Evolutionary conservation across 2,797 vertebrate species (phyloP), one percentile per base, ranked within the genome.

Genomic region (Anisognathus igniventris): DNA sequence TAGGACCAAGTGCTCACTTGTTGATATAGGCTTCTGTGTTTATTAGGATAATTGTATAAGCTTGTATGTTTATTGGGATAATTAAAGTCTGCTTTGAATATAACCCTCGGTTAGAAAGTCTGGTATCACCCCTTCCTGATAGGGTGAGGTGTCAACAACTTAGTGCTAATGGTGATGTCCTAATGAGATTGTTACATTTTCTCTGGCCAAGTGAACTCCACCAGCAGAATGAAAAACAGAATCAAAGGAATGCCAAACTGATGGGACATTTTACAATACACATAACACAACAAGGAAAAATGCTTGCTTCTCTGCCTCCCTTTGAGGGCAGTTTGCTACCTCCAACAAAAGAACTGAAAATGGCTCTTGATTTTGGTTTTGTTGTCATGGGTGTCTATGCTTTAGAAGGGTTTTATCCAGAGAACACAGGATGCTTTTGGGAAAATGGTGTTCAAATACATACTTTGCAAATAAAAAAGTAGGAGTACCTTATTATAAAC

Each of bases 21-120:
- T 68, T 89, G 81, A 91, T 65, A 83, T 0, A 89, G 86, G 37
- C 28, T 40, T 83, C 15, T 79, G 2, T 60, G 65, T 80, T 93
- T 90, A 86, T 50, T 90, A 40, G 39, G 45, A 67, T 93, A 89
- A 93, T 56, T 72, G 19, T 65, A 71, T 1, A 86, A 78, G 31
- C 33, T 73, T 71, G 7, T 79, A 28, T 82, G 68, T 87, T 96
- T 87, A 92, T 48, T 93, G 47, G 61, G 58, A 80, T 94, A 92
- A 89, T 80, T 76, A 39, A 93, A 88, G 72, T 88, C 50, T 75
- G 65, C 85, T 88, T 76, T 91, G 68, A 92, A 51, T 57, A 57
- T 42, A 74, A 31, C 11, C 51, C 35, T 51, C n/a, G 6, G 44
- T 37, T 58, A 50, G 58, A 67, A 79, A 23, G 54, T 60, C 78